Evolutionary conservation across 2,888 invertebrate species (phyloP), one percentile per base, ranked within the genome.

Genomic region (Diarsia mendica): DNA sequence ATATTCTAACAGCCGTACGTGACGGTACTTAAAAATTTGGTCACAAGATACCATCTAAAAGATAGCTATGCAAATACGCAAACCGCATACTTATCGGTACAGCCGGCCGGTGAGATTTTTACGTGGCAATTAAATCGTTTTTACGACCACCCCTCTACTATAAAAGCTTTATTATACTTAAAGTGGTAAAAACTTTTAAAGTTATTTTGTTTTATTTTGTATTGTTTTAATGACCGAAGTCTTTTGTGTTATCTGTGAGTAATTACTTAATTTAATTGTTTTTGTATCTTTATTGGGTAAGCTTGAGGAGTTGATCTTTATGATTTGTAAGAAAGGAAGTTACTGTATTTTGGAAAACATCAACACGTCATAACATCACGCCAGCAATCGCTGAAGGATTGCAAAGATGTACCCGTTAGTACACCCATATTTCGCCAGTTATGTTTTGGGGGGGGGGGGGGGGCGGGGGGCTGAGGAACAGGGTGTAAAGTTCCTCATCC

Each of bases 1-100:
- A 60, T 39, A 58, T 58, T 5, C 68, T 78, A 67, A 82, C 84
- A 86, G 83, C 67, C 77, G 72, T 70, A 5, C 70, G n/a, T 76
- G 85, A 81, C 39, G 78, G 88, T 90, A 90, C 85, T 71, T 79
- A 84, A 87, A 89, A 88, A 88, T 88, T 85, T 89, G 85, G 84
- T 78, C 80, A 73, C 87, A 91, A 90, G 79, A 85, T 87, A 87
- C 79, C 88, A 92, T 92, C 92, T 90, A 87, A 89, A 88, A 88
- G 90, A 89, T 87, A 88, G 80, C 90, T 88, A 92, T 92, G 92
- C 92, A 91, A 93, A 93, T 92, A 89, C 69, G 73, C 74, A 78
- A 87, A 55, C 79, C 72, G 70, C 76, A 84, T 83, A 77, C 83
- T 86, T 85, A 89, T 90, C 87, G 87, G 82, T 84, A 88, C 79